Evolutionary conservation across 2,797 vertebrate genomes (phyloP), one percentile per base, ranked within the genome.

Genomic region (Austrolebias charrua): DNA sequence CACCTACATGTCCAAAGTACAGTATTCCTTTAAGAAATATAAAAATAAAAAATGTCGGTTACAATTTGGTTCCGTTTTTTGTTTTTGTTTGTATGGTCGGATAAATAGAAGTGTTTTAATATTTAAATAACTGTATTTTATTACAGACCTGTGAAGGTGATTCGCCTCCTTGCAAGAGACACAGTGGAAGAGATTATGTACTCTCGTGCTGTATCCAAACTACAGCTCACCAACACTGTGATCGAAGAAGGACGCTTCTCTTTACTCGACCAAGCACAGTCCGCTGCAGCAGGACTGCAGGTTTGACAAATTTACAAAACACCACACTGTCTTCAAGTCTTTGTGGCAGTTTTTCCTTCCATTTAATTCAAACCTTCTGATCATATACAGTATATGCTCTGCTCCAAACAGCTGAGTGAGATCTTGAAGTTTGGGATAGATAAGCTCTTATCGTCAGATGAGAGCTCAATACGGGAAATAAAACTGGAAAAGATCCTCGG

Each of bases 391-490:
- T 35, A 35, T 33, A 2, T 66, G 55, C 69, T 46, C 44, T 71
- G 18, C 31, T 42, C 2, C 43, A 29, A 18, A 38, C 85, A 98
- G 96, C 86, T 98, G 33, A 94, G 91, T 50, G 95, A 97, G 83
- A 95, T 98, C 81, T 86, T 98, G 76, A 96, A 96, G 87, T 97
- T 96, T 20, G 97, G 97, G 35, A 86, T 97, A 66, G 94, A 97
- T 86, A 96, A 96, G 68, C 88, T 98, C 24, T 77, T 98, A 18
- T 94, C 94, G 0, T 94, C 94, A 1, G 92, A 95, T 4, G 94
- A 95, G 61, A 96, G 94, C 82, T 93, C 93, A 0, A 7, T 95
- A 43, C 90, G 91, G 76, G 93, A 96, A 3, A 87, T 95, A 78
- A 90, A 94, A 53, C 86, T 98, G 65, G 88, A 89, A 75, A 87